Conservation (phyloP, 2,888 invertebrate genomes). For the Masnerella sp. region DNA sequence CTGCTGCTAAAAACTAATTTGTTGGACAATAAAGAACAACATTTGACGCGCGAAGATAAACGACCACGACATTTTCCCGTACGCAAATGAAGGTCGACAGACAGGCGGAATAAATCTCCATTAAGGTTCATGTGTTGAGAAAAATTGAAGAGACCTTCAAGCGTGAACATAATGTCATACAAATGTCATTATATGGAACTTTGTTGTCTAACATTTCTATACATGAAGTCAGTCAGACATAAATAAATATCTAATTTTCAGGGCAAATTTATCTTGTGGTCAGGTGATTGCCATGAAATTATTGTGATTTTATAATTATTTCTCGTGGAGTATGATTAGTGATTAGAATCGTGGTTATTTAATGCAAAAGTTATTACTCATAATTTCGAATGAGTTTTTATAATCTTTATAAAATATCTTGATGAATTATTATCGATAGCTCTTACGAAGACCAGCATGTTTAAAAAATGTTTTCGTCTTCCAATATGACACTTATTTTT, state of each 20-base stretch:
- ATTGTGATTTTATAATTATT: no score
- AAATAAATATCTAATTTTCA: background rate
- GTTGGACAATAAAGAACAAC: conserved; percentile 42
- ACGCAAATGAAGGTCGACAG: conserved; percentile 48
- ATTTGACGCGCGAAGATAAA: conserved; percentile 44
- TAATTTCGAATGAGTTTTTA: no score
- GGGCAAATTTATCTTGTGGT: no score
- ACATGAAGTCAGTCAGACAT: background rate
- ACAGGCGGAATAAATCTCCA: conserved; percentile 46
- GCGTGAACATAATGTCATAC: conserved; percentile 12
- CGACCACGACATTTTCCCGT: conserved; percentile 43
- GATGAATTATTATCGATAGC: no score
- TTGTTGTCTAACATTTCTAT: conserved; percentile 6
- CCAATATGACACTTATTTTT: no score
- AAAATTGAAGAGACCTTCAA: conserved; percentile 28
- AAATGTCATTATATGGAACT: conserved; percentile 28
- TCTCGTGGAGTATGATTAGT: no score
- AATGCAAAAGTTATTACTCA: no score
- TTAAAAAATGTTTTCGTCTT: no score
- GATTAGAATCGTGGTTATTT: no score
- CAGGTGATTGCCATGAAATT: no score
- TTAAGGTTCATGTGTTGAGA: conserved; percentile 18
- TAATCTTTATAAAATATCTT: no score
- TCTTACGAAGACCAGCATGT: no score
- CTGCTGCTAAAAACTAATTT: conserved; percentile 42